Evolutionary conservation across 2,888 invertebrate genomes (phyloP).

Genomic region (Watsonalla binaria): DNA sequence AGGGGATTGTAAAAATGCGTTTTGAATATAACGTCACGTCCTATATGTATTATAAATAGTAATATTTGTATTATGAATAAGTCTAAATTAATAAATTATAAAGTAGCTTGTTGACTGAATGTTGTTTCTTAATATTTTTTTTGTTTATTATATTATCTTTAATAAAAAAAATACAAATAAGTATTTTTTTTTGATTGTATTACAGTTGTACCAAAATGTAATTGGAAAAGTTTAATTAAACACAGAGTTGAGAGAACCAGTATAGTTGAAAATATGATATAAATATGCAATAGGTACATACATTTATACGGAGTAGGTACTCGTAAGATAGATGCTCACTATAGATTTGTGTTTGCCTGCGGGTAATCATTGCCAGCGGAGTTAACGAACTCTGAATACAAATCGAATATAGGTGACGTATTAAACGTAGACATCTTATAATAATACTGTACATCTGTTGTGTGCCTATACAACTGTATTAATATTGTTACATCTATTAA

Average conservation of each 20-base stretch:
- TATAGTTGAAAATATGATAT: not conserved
- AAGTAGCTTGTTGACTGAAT: too few relatives aligned
- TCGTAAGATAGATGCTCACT: constrained; percentile 11
- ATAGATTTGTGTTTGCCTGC: constrained; percentile 34
- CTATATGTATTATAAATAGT: too few relatives aligned
- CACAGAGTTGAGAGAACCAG: not conserved
- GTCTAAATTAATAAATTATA: too few relatives aligned
- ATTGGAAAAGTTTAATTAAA: too few relatives aligned
- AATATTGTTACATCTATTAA: too few relatives aligned
- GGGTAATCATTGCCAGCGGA: constrained; percentile 52
- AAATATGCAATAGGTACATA: not conserved
- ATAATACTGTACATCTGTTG: not conserved
- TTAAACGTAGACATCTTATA: constrained; percentile 11
- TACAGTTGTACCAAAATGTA: too few relatives aligned
- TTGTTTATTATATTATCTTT: too few relatives aligned
- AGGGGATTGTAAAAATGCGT: constrained; percentile 14
- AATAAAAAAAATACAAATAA: too few relatives aligned
- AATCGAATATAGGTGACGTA: constrained; percentile 51
- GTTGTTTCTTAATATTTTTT: too few relatives aligned
- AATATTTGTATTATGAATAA: too few relatives aligned
- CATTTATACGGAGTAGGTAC: not conserved
- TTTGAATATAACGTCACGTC: not conserved
- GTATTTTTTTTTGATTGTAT: too few relatives aligned
- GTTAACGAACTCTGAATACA: constrained; percentile 66
- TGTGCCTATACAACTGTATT: too few relatives aligned